These are phyloP conservation scores for Apus apus DNA, from an alignment of 2,113 vertebrate genomes.

Conservation along the genomic window DNA sequence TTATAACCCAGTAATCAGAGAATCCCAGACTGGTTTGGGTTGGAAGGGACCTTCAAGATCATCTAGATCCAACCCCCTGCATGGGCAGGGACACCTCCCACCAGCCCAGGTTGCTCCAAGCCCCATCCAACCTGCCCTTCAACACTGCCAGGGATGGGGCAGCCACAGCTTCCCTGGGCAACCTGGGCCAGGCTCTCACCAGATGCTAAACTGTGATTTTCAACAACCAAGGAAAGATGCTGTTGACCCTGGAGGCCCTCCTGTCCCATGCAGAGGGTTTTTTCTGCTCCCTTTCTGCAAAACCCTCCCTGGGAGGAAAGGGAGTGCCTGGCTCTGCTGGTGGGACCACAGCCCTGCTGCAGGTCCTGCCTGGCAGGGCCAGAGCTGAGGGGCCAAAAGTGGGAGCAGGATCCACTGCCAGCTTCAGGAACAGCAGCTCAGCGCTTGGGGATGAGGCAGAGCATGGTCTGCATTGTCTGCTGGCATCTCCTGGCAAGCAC, in stretches of 20 bases:
- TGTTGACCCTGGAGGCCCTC: neutral
- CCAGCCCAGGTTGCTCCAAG: too few species aligned
- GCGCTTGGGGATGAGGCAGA: neutral
- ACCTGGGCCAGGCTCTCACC: too few species aligned
- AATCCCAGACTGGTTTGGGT: too few species aligned
- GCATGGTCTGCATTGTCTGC: neutral
- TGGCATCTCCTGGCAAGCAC: neutral
- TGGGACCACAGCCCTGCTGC: neutral
- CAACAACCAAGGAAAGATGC: neutral
- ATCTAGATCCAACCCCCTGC: too few species aligned
- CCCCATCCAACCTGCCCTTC: too few species aligned
- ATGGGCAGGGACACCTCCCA: too few species aligned
- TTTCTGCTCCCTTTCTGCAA: neutral
- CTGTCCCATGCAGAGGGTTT: neutral
- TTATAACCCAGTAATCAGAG: neutral
- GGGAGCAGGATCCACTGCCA: neutral
- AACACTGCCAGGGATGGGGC: too few species aligned
- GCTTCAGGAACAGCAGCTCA: fast-evolving
- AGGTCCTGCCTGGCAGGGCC: neutral
- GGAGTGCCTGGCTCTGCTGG: neutral
- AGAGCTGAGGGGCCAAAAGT: fast-evolving
- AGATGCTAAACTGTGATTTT: neutral
- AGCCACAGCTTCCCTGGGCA: too few species aligned
- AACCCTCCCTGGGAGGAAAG: neutral
- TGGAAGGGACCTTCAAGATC: too few species aligned